Percentiles rank a stretch among this genome's conserved stretches.
These are phyloP conservation scores for Aspidoscelis tigris DNA, from an alignment of 2,113 vertebrate species.

Conservation along the genomic window DNA sequence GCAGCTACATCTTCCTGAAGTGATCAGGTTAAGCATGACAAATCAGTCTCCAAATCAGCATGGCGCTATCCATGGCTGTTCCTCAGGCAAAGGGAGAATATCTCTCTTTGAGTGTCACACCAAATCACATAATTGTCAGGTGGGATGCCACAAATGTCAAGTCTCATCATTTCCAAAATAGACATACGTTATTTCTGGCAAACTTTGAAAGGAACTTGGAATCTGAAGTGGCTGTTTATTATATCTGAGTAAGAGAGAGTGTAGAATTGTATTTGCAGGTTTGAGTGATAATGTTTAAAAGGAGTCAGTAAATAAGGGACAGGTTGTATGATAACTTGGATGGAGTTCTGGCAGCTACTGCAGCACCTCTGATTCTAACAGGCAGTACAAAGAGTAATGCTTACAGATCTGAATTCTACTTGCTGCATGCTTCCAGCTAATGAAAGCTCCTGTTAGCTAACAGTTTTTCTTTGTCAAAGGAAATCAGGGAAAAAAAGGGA, in stretches of 20 bases:
- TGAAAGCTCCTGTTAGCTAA: neutral
- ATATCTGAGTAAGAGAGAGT: neutral
- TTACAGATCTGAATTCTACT: neutral
- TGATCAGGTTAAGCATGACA: neutral
- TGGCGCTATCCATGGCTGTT: slow-evolving; percentile 25
- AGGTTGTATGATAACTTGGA: neutral
- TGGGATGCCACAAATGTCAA: slow-evolving; percentile 34
- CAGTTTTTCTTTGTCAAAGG: neutral
- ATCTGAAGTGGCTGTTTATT: slow-evolving; percentile 15
- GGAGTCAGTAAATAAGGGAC: neutral
- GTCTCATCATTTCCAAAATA: slow-evolving; percentile 40
- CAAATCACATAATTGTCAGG: slow-evolving; percentile 21
- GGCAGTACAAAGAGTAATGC: neutral
- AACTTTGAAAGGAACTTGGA: slow-evolving; percentile 5
- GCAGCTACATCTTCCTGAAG: neutral
- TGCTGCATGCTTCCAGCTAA: neutral
- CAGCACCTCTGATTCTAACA: neutral
- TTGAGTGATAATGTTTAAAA: slow-evolving; percentile 3
- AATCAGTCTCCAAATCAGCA: neutral
- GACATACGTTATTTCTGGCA: slow-evolving; percentile 43
- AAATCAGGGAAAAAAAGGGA: neutral
- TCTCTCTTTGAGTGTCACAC: slow-evolving; percentile 14
- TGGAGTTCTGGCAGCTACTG: neutral
- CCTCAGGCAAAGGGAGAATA: slow-evolving; percentile 31
- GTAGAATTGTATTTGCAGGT: neutral